Evolutionary conservation across 1,140 invertebrate species (phyloP), one percentile per base, ranked within the genome.

Genomic region (Yoshiicerus persimilis): DNA sequence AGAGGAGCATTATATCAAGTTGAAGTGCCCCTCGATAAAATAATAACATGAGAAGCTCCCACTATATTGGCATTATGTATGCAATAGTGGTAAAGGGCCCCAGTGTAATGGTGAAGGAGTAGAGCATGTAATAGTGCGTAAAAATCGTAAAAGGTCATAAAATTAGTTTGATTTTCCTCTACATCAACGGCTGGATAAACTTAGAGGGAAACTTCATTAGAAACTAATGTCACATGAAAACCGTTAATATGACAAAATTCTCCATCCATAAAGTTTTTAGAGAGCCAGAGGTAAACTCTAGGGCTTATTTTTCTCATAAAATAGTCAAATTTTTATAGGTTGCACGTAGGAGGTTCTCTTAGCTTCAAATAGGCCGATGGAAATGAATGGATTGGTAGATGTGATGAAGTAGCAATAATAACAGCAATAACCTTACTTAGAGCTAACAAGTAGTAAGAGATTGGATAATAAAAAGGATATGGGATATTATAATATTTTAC

Each of bases 141-240:
- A 89, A 77, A 83, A 87, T 86, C 87, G 77, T 89, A 84, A 89
- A 86, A 89, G 88, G 86, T 89, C 88, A 89, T 89, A 89, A 89
- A 89, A 89, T 89, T 89, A 89, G 80, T 27, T 41, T 89, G 86
- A 89, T 89, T 87, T 86, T 66, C 75, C 87, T 86, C 34, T 84
- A 47, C 62, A 89, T 88, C 75, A 89, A 70, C 64, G 56, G 27
- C 34, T 47, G 86, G 83, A 89, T 87, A 75, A 87, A 56, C 25
- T 56, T 20, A 47, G 25, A 38, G 34, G 38, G 38, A 84, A 84
- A 84, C 83, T 84, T 84, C 83, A 84, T 77, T 87, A 77, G 34
- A 36, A 80, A 80, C 75, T 87, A 64, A 47, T 75, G 38, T 87
- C 75, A 70, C 64, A 62, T 87, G 39, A 80, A 41, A 47, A 84